Conservation (phyloP, 2,888 invertebrate species). For the Corythucha ciliata region DNA sequence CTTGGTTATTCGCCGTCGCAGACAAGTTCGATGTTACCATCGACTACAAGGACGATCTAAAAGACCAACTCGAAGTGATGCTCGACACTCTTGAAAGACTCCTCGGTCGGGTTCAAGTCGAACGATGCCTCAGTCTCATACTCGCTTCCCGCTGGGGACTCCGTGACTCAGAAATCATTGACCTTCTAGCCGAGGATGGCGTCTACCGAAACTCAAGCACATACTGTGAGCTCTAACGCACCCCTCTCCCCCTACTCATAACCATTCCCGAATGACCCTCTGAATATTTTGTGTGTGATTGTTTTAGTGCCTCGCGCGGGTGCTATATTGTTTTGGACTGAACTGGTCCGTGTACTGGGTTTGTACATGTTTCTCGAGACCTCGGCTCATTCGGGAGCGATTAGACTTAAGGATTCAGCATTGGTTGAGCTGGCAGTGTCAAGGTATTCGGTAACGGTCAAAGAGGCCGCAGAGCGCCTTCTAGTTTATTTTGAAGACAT, state of each 20-base stretch:
- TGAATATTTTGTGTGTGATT: conserved; percentile 12
- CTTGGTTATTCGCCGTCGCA: too few relatives aligned
- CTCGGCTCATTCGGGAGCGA: conserved; percentile 14
- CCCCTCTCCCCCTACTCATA: conserved; percentile 8
- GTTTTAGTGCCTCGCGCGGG: conserved; percentile 58
- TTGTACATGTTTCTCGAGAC: conserved; percentile 56
- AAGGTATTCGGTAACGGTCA: not conserved
- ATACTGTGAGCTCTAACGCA: conserved; percentile 46
- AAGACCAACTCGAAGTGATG: conserved; percentile 56
- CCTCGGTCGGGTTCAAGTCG: conserved; percentile 50
- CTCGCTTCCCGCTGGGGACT: conserved; percentile 68
- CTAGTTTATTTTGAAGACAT: not conserved
- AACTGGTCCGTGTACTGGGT: conserved; percentile 53
- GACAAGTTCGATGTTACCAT: conserved; percentile 49
- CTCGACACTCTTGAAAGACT: conserved; percentile 60
- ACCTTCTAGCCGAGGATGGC: conserved; percentile 54
- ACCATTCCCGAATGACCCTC: conserved; percentile 19
- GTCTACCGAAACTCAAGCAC: conserved; percentile 55
- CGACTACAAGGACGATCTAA: conserved; percentile 47
- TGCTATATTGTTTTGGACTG: conserved; percentile 58
- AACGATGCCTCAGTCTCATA: conserved; percentile 44
- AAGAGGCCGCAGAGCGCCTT: not conserved
- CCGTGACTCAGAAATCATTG: conserved; percentile 70
- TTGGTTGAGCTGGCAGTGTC: conserved; percentile 3
- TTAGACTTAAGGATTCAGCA: conserved; percentile 16